Conservation (phyloP, 2,113 vertebrate species). For the Hepsetus odoe region DNA sequence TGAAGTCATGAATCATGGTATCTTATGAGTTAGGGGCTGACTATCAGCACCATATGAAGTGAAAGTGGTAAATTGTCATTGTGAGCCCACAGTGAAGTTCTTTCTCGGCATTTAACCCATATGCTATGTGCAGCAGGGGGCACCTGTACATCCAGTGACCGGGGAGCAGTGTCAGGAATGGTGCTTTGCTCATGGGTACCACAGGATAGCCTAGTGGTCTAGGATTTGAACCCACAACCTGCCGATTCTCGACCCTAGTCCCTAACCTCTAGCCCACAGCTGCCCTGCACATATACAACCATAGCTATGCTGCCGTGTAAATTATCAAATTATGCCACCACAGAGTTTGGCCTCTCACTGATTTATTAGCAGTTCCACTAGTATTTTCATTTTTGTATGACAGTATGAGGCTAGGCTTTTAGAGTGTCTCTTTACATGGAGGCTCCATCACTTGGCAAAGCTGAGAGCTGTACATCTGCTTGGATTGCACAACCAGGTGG, state of each 20-base stretch:
- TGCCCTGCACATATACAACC: not conserved
- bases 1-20: not conserved
- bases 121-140: no score
- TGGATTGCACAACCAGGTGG: conserved; percentile 15
- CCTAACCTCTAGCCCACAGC: no score
- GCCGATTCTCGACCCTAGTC: no score
- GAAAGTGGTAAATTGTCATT: no score
- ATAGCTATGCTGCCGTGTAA: conserved; percentile 2
- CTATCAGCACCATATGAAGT: not conserved
- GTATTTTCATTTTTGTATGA: not conserved
- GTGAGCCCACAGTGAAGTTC: no score
- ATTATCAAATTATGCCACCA: not conserved
- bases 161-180: no score
- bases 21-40: not conserved
- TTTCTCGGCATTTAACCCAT: no score
- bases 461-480: conserved; percentile 28
- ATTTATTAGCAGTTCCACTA: not conserved
- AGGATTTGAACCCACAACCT: no score
- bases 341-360: not conserved
- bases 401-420: not conserved
- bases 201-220: no score
- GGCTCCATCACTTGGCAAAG: not conserved
- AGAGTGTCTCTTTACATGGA: not conserved
- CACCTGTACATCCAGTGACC: no score
- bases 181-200: no score